Percentiles rank a stretch among this genome's conserved stretches.
phyloP scores from a whole-genome alignment of 2,113 vertebrate genomes.

The Circaetus cinerascens region DNA sequence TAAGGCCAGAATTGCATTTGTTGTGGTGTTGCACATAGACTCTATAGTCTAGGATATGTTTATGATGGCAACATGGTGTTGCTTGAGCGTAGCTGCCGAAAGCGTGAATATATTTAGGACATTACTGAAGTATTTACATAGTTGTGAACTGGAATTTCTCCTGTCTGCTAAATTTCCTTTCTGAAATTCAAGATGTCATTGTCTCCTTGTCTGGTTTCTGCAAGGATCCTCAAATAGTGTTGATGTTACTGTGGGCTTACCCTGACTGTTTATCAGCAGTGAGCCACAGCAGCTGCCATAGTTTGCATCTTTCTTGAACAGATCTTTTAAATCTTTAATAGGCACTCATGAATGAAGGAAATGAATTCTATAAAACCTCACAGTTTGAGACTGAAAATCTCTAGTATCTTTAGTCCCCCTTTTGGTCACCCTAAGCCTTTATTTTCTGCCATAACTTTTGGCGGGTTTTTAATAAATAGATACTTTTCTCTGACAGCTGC shows the following conservation, averaged over 20 bases:
- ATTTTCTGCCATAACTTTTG: neutral
- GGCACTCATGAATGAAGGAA: neutral
- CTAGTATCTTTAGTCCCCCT: neutral
- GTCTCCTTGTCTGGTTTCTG: neutral
- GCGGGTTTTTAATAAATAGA: neutral
- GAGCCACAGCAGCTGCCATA: neutral
- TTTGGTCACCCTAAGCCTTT: neutral
- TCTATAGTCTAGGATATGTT: neutral
- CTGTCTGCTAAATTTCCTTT: constrained; percentile 47
- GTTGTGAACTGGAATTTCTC: constrained; percentile 6
- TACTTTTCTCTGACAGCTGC: neutral
- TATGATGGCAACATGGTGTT: neutral
- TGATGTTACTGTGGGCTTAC: neutral
- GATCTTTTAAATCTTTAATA: neutral
- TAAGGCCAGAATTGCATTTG: neutral
- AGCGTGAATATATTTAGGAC: neutral
- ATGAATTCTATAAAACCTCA: neutral
- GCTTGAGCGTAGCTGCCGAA: neutral
- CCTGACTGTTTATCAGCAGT: neutral
- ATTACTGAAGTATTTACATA: neutral
- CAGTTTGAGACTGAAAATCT: neutral
- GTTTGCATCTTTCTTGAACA: neutral
- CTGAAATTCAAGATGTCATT: neutral
- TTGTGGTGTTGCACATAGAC: neutral
- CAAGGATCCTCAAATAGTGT: neutral